Evolutionary conservation across 2,888 invertebrate genomes (phyloP), one percentile per base, ranked within the genome.

Genomic region (Automeris io): DNA sequence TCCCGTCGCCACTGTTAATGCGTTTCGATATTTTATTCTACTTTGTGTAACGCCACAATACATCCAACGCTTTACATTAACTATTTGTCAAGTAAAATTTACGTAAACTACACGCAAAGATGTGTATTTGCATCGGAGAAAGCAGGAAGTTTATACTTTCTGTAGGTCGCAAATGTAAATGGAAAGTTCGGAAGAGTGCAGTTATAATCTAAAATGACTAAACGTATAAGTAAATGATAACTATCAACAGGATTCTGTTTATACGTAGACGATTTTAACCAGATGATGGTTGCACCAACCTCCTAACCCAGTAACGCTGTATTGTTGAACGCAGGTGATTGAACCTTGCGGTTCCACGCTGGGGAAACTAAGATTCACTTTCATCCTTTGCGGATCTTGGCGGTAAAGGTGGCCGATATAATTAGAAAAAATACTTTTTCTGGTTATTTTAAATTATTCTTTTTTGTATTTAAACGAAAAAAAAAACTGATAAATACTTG

Each of bases 221-320:
- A 7, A 12, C 26, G 8, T 26, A 26, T 26, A 2, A 29, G 5
- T 29, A 2, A 4, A 5, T 16, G 16, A n/a, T 13, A 13, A 26
- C 8, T 25, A 12, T 12, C 5, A 12, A 13, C 8, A 12, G 6
- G 7, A 11, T 26, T 26, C 6, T 7, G 12, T 26, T 13, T 13
- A 26, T 5, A 2, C 12, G 13, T 3, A 26, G 7, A 26, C n/a
- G 23, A 6, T 7, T 23, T 23, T 23, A 23, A 40, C 43, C 47
- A 53, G 47, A 65, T 67, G 54, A 64, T 65, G 48, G 61, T 62
- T 58, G 45, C 62, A 55, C 51, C 62, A 70, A 64, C 70, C 73
- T 53, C 61, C 49, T 79, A 71, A 74, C 83, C 75, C 46, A 79
- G 70, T 81, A 64, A 80, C 75, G 70, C 66, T 66, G 58, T 47